Evolutionary conservation across 30 jellyfish, hydroid and myxozoan species (phyloP), one percentile per base, ranked within the genome.

Genomic region (Sanderia malayensis): DNA sequence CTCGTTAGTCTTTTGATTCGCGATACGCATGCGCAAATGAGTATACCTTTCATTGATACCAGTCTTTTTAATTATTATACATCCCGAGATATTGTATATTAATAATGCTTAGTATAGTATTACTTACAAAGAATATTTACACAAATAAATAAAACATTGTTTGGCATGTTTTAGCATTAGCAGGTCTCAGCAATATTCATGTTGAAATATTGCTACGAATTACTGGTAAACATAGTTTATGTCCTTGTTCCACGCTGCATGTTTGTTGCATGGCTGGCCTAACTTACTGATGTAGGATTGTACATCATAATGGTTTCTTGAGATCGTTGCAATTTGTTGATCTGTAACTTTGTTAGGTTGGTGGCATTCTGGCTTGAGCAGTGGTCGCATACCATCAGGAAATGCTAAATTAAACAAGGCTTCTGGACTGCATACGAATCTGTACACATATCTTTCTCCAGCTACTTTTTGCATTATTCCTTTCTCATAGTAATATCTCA

Each of bases 381-480:
- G 77, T 7, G 98, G 98, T 47, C 98, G 65, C 95, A 92, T 92
- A 23, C 98, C 95, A 24, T 84, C 95, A 32, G 95, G 95, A 57
- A 83, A 90, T 33, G 98, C 95, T 53, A 92, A 79, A 49, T 78
- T 92, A 76, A 83, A 92, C 44, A 92, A 82, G 0, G 96, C 95
- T 65, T 92, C 98, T 11, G 96, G 96, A 27, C 91, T 83, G 85
- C 98, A 92, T 17, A 92, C 98, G 67, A 92, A 92, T 21, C 98
- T 72, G 58, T 92, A 92, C 6, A 92, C 98, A 34, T 92, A 92
- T 44, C 98, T 66, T 71, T 92, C 98, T 9, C 98, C 98, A 1
- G 98, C 96, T 4, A 92, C 98, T 79, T 92, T 92, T 73, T 92
- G 98, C 98, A 92, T 92, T 10, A 92, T 92, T 6, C 98, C 98